Evolutionary conservation across 2,113 vertebrate genomes (phyloP).

Genomic region (Coracopsis vasa): DNA sequence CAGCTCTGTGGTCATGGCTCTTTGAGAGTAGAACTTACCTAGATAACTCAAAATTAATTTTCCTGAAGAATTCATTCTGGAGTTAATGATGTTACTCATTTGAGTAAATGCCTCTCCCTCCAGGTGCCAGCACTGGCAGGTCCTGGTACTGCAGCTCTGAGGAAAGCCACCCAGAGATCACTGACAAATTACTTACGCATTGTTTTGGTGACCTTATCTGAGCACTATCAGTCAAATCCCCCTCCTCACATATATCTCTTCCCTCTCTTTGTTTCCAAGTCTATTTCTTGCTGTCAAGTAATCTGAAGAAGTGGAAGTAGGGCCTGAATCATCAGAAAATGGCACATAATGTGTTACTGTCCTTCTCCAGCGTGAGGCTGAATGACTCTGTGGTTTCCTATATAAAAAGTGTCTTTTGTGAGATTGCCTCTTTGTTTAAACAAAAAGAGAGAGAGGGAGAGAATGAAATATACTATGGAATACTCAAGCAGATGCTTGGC

Average conservation of each 20-base stretch:
- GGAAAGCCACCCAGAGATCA: neutral
- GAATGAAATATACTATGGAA: conserved; percentile 65
- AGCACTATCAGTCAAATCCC: neutral
- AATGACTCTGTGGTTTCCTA: conserved; percentile 46
- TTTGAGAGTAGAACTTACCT: neutral
- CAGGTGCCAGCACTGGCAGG: neutral
- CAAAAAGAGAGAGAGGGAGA: conserved; percentile 55
- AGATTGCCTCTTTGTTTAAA: conserved; percentile 72
- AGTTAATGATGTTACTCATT: neutral
- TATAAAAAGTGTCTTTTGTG: conserved; percentile 56
- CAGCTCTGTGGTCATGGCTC: neutral
- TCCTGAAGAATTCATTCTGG: neutral
- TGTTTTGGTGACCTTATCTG: neutral
- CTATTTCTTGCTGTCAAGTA: neutral
- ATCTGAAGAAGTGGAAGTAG: neutral
- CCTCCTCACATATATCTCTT: neutral
- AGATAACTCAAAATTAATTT: neutral
- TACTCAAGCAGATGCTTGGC: conserved; percentile 74
- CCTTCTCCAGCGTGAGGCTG: conserved; percentile 2
- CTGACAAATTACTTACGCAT: neutral
- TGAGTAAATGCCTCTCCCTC: neutral
- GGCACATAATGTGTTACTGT: neutral
- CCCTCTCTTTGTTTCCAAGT: neutral
- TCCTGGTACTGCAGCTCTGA: neutral
- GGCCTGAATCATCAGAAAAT: conserved; percentile 18